A percentile compares a stretch with the other conserved stretches of the same genome.
These are phyloP conservation scores for Aphidius gifuensis DNA, from an alignment of 1,140 invertebrate genomes.

Conservation along the genomic window DNA sequence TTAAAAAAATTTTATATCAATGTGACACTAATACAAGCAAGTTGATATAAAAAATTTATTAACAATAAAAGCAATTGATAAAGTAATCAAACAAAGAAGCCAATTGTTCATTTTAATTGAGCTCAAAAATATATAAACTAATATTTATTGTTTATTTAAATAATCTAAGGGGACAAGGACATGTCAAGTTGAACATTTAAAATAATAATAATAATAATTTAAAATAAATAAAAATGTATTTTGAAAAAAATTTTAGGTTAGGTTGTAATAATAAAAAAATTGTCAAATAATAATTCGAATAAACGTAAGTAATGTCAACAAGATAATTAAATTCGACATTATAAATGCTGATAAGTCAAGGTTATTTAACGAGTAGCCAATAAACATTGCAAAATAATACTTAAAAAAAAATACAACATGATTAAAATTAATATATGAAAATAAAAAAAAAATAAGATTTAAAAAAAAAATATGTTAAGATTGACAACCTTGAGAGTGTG, in stretches of 20 bases:
- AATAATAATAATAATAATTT: neutral
- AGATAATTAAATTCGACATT: neutral
- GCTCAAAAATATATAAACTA: neutral
- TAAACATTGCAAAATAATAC: constrained; percentile 18
- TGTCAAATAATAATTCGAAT: neutral
- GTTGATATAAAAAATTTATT: no score
- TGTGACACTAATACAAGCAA: no score
- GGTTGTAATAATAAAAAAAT: neutral
- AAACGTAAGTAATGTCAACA: neutral
- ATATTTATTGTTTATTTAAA: neutral
- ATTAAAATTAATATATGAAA: constrained; percentile 10
- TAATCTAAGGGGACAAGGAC: neutral
- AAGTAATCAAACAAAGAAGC: neutral
- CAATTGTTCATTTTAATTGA: neutral
- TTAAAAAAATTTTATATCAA: no score
- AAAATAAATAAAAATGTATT: neutral
- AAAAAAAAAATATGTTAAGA: constrained; percentile 10
- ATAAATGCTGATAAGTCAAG: neutral
- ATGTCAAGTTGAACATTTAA: neutral
- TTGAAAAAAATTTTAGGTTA: constrained; percentile 12
- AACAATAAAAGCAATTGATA: neutral
- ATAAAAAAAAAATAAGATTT: neutral
- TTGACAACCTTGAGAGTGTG: constrained; percentile 25
- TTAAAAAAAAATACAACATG: constrained; percentile 29
- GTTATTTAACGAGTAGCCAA: constrained; percentile 11